Conservation (phyloP, 2,888 invertebrate species). For the Strigamia maritima region DNA sequence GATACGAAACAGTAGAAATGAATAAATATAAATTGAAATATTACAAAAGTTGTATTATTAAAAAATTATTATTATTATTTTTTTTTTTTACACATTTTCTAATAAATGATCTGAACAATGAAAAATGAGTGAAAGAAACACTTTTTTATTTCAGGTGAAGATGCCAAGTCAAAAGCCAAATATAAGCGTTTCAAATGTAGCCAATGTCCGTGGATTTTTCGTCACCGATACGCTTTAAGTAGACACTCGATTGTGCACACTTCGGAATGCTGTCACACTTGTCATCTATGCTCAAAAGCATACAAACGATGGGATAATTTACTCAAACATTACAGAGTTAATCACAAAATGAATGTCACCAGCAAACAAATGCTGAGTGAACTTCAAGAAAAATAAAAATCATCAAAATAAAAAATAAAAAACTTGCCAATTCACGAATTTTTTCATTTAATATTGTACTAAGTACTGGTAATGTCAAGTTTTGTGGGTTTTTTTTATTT, state of each 20-base stretch:
- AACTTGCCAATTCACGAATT: too few relatives aligned
- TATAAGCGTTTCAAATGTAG: neutral
- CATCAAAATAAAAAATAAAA: too few relatives aligned
- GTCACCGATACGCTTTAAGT: neutral
- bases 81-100: neutral
- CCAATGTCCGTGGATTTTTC: neutral
- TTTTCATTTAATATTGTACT: too few relatives aligned
- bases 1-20: neutral
- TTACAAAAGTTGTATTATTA: neutral
- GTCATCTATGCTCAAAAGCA: neutral
- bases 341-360: neutral
- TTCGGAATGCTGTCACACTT: neutral
- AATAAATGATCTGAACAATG: neutral
- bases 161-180: neutral
- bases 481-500: too few relatives aligned
- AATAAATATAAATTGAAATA: neutral
- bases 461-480: too few relatives aligned
- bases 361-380: neutral
- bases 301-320: conserved; percentile 24
- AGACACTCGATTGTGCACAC: neutral
- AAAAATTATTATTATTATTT: too few relatives aligned
- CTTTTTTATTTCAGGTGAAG: neutral
- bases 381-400: neutral
- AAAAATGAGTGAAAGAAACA: neutral
- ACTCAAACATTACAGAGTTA: neutral